Percentiles rank a stretch among this genome's conserved stretches.
These are phyloP conservation scores for human DNA, from an alignment of 2,113 vertebrate species.

Conservation along the genomic window GRCh38 chr6:80321501-80322000, in stretches of 20 bases:
- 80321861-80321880: neutral
- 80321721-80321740: neutral
- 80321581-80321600: neutral
- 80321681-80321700: neutral
- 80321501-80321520: neutral
- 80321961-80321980: neutral
- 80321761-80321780: neutral
- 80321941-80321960: neutral
- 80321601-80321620: neutral
- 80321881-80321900: neutral
- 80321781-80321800: neutral
- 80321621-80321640: neutral
- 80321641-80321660: neutral
- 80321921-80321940: neutral
- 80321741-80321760: neutral
- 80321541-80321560: neutral
- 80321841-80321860: neutral
- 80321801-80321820: neutral
- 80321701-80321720: neutral
- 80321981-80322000: neutral
- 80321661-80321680: neutral
- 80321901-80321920: neutral
- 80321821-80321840: neutral
- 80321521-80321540: neutral
- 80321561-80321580: neutral